Evolutionary conservation across 2,113 vertebrate species (phyloP), one percentile per base, ranked within the genome.

Genomic region (Anoplopoma fimbria): DNA sequence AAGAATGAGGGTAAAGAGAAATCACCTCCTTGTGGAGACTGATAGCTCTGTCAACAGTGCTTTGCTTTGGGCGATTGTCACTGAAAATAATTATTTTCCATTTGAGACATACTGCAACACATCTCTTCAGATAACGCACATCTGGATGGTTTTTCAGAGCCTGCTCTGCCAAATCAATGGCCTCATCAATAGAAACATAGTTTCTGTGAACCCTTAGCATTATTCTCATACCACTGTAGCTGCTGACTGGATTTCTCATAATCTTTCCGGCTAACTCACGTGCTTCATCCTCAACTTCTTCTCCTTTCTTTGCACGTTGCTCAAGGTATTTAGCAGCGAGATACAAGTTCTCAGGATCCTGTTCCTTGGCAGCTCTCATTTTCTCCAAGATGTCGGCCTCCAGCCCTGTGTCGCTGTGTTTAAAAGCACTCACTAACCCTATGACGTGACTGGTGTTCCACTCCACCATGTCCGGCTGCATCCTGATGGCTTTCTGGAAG

Each of bases 281-380:
- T n/a, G n/a, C n/a, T n/a, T n/a, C n/a, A n/a, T n/a, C n/a, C n/a
- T n/a, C n/a, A n/a, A n/a, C n/a, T n/a, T n/a, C n/a, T n/a, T n/a
- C 61, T 40, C 75, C 81, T 38, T 6, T 76, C 9, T 13, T 33
- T 1, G 53, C 81, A 4, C 36, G 6, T 15, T 55, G 31, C 0
- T 40, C 1, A 1, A 92, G 85, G 61, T 85, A 70, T 0, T n/a
- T 0, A 12, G 5, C 64, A 25, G 86, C 83, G 0, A 92, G 70
- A 42, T 82, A 88, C 62, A 87, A 15, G 69, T 90, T 88, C 13
- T 88, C 79, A 29, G 87, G 85, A 79, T 92, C 90, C 2, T 78
- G 29, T 60, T 86, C 74, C 2, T 42, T 75, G 13, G 92, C 89
- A 0, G 31, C 6, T 58, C 57, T 76, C 33, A 92, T 29, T 23